These are phyloP conservation scores for Mastigias papua DNA, from an alignment of 30 jellyfish, hydroid and myxozoan genomes.

Conservation along the genomic window DNA sequence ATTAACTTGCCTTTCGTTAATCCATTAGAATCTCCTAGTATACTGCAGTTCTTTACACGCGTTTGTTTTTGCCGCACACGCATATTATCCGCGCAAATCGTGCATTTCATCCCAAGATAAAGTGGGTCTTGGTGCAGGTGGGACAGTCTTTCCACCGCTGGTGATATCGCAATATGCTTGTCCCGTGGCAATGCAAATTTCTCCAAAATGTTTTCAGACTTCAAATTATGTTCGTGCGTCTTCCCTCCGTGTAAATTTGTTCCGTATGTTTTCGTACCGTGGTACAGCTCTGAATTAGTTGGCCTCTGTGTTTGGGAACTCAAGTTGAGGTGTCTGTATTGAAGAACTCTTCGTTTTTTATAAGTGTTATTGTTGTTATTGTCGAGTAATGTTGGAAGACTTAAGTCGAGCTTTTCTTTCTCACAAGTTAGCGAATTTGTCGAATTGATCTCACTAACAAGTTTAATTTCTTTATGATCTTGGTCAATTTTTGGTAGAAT, in stretches of 20 bases:
- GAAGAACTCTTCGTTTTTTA: neutral
- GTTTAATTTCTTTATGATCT: neutral
- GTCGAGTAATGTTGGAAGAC: conserved; percentile 26
- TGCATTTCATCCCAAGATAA: neutral
- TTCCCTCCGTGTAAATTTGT: neutral
- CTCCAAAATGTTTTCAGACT: neutral
- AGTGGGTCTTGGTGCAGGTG: conserved; percentile 8
- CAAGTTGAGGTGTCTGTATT: neutral
- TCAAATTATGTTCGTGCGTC: neutral
- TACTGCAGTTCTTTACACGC: conserved; percentile 19
- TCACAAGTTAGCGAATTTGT: neutral
- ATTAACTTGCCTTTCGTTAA: neutral
- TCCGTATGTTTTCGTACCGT: neutral
- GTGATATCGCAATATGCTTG: conserved; percentile 4
- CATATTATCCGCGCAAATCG: neutral
- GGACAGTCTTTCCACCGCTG: neutral
- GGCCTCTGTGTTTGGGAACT: neutral
- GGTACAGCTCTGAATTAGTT: neutral
- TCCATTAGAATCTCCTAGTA: neutral
- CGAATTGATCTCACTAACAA: neutral
- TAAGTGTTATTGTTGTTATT: neutral
- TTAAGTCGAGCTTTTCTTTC: neutral
- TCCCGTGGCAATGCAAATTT: neutral
- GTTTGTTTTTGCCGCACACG: neutral
- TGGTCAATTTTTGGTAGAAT: conserved; percentile 47